Base-by-base conservation (phyloP, 2,797 vertebrate genomes). In the Acanthopagrus latus region DNA sequence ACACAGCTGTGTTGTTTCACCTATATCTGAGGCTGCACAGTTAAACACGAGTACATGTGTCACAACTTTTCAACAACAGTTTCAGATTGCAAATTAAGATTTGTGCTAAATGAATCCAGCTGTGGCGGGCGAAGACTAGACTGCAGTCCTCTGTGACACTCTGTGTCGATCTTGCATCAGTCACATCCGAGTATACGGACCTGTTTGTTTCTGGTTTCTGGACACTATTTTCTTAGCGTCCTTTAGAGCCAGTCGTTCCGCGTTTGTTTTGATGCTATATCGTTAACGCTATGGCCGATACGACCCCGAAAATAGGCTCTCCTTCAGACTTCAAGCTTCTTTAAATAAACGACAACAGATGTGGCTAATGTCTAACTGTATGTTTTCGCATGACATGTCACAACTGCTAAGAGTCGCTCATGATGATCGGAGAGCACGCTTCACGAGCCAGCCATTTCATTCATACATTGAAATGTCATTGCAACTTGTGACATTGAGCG, bases 401-500 rank as follows among this genome's bases (percentile, higher is more conserved):
- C 2, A n/a, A 3, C 2, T 14, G 25, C 4, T 41, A 6, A 13
- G 41, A 18, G 41, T 47, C 1, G 6, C 3, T 47, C 1, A 7
- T 2, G 12, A 1, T 8, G 5, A 33, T 18, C 13, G n/a, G 41
- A 9, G 11, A 77, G 17, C 7, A n/a, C 20, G 8, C 10, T 33
- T n/a, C 65, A n/a, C 11, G 18, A 64, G 20, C 51, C 63, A 68
- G 8, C 48, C 43, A 38, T 71, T 65, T 64, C 64, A 84, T 85
- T 78, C 50, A 89, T 59, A 55, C 51, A 47, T 0, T 43, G 23
- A 57, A 65, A 64, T 85, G 86, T 79, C 88, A 85, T 77, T 86
- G 77, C 14, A 58, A 80, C 65, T 58, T 44, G 50, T 87, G 88
- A 87, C 83, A 88, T 85, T 81, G 78, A 72, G 52, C 44, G 54